phyloP scores from a whole-genome alignment of 2,888 invertebrate species.

The Spicauda simplicius region DNA sequence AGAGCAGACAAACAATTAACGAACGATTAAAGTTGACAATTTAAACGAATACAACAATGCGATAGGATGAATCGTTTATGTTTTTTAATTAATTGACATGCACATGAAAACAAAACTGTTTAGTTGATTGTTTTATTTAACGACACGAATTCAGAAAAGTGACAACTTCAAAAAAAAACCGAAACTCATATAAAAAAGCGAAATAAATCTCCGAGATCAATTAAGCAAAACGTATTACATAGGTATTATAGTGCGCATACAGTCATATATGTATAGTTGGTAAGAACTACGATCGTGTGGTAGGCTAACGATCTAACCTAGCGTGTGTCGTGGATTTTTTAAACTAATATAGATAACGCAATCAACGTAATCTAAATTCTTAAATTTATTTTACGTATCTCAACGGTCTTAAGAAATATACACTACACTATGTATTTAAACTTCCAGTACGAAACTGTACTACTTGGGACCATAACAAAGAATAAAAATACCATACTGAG shows the following conservation, averaged over 20 bases:
- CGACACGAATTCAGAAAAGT: conserved; percentile 16
- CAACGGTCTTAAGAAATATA: neutral
- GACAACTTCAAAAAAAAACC: neutral
- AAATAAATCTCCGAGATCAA: conserved; percentile 9
- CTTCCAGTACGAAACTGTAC: neutral
- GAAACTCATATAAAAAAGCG: conserved; percentile 4
- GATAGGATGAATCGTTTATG: conserved; percentile 2
- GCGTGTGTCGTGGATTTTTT: neutral
- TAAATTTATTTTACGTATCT: neutral
- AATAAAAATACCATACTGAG: too few species aligned
- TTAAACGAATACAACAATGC: neutral
- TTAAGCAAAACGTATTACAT: conserved; percentile 1
- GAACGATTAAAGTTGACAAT: conserved; percentile 4
- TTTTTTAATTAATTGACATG: conserved; percentile 29
- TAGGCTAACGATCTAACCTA: neutral
- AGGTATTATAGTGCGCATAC: conserved; percentile 12
- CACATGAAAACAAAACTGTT: conserved; percentile 21
- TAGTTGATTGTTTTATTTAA: conserved; percentile 6
- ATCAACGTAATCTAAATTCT: too few species aligned
- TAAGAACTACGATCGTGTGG: conserved; percentile 1
- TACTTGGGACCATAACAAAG: too few species aligned
- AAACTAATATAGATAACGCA: too few species aligned
- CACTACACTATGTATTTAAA: neutral
- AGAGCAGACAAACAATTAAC: conserved; percentile 17
- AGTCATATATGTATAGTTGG: neutral